These are phyloP conservation scores for Turritopsis rubra DNA, from an alignment of 30 jellyfish, hydroid and myxozoan genomes.

Conservation along the genomic window DNA sequence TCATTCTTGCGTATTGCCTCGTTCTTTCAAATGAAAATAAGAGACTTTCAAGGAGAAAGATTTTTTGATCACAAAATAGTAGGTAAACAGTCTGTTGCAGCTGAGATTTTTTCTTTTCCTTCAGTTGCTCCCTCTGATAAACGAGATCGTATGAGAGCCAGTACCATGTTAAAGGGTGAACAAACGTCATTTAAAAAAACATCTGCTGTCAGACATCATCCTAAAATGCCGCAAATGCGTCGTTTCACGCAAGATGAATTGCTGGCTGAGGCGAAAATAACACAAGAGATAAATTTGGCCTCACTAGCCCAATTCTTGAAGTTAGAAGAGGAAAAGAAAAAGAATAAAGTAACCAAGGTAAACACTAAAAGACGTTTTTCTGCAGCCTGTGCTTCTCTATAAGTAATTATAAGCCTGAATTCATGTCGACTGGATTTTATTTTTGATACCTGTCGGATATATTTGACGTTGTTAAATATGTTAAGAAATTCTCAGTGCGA, in stretches of 20 bases:
- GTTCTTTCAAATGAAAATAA: too few species aligned
- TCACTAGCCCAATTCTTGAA: slow-evolving; percentile 91
- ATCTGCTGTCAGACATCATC: slow-evolving; percentile 36
- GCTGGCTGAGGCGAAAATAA: slow-evolving; percentile 88
- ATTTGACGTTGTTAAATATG: too few species aligned
- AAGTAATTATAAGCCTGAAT: too few species aligned
- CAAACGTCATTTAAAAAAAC: slow-evolving; percentile 24
- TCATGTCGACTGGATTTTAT: not conserved
- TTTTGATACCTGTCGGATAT: too few species aligned
- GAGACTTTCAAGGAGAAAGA: too few species aligned
- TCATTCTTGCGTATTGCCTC: too few species aligned
- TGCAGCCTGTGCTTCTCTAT: too few species aligned
- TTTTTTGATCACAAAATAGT: too few species aligned
- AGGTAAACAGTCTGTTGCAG: too few species aligned
- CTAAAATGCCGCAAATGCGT: slow-evolving; percentile 68
- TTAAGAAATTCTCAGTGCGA: too few species aligned
- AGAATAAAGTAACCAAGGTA: slow-evolving; percentile 66
- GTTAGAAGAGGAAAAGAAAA: slow-evolving; percentile 93
- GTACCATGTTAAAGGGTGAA: slow-evolving; percentile 55
- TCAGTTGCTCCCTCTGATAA: slow-evolving; percentile 27
- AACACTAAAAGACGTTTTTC: too few species aligned
- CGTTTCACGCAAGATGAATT: slow-evolving; percentile 90
- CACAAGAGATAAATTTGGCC: slow-evolving; percentile 79
- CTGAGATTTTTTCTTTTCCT: not conserved
- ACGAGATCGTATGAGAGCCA: slow-evolving; percentile 37